These are phyloP conservation scores for Drosophila rubida DNA, from an alignment of 2,888 invertebrate species.

Conservation along the genomic window DNA sequence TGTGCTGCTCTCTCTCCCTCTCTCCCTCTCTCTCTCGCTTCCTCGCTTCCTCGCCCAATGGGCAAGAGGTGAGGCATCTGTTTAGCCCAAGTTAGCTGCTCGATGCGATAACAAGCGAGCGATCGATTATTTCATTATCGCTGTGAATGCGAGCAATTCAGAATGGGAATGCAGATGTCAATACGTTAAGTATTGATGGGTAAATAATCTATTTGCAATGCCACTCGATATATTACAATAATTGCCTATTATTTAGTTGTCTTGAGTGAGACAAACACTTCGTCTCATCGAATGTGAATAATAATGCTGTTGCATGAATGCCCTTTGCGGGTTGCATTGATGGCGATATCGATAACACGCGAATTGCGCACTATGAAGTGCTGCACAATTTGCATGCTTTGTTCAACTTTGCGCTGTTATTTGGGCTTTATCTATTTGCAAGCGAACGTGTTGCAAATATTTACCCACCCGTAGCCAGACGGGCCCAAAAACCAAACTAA, in stretches of 20 bases:
- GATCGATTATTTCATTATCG: no score
- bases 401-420: slow-evolving; percentile 28
- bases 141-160: no score
- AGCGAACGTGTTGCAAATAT: slow-evolving; percentile 41
- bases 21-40: neutral
- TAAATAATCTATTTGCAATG: neutral
- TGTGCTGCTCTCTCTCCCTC: slow-evolving; percentile 16
- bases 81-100: neutral
- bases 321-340: neutral
- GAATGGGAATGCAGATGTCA: no score
- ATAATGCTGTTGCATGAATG: neutral
- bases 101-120: no score
- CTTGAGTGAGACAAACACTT: neutral
- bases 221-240: no score
- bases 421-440: slow-evolving; percentile 35
- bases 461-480: slow-evolving; percentile 24
- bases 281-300: neutral
- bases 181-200: neutral
- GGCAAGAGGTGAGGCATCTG: neutral
- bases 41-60: neutral
- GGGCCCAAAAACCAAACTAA: slow-evolving; percentile 22
- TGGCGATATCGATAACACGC: slow-evolving; percentile 24
- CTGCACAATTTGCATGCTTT: slow-evolving; percentile 25
- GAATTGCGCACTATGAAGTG: slow-evolving; percentile 2
- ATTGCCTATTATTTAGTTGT: no score